Conservation (phyloP, 2,113 vertebrate genomes). For the Sus scrofa region DNA sequence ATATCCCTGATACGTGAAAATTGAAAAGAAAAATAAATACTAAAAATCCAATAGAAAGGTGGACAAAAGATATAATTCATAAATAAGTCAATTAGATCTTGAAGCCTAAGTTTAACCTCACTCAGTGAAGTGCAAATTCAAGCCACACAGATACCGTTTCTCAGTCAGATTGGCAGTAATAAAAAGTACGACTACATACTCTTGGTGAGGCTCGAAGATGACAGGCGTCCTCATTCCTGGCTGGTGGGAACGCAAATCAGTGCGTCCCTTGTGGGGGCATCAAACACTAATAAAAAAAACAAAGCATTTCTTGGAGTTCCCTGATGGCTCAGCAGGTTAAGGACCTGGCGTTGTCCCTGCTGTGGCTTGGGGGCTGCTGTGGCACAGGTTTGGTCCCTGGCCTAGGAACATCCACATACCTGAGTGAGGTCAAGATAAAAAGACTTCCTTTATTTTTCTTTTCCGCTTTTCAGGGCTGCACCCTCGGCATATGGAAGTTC, state of each 20-base stretch:
- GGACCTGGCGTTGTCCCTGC: no score
- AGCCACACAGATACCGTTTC: not conserved
- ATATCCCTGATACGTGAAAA: not conserved
- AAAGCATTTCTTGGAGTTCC: no score
- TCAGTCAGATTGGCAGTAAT: not conserved
- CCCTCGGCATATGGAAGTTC: no score
- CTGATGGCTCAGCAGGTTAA: no score
- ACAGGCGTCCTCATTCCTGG: no score
- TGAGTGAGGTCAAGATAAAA: no score
- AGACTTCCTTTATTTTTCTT: no score
- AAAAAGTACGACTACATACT: not conserved
- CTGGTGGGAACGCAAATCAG: not conserved
- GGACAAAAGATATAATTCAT: not conserved
- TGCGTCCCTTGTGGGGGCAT: not conserved
- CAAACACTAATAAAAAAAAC: not conserved
- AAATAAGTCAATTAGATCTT: not conserved
- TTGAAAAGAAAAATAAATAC: not conserved
- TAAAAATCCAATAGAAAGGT: not conserved
- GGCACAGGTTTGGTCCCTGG: no score
- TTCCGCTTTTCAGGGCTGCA: no score
- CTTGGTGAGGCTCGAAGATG: not conserved
- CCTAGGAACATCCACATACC: no score
- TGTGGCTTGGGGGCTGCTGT: no score
- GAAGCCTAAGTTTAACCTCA: not conserved
- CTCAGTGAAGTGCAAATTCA: not conserved